Evolutionary conservation across 2,888 invertebrate genomes (phyloP).

Genomic region (Chromoteleia sp.): DNA sequence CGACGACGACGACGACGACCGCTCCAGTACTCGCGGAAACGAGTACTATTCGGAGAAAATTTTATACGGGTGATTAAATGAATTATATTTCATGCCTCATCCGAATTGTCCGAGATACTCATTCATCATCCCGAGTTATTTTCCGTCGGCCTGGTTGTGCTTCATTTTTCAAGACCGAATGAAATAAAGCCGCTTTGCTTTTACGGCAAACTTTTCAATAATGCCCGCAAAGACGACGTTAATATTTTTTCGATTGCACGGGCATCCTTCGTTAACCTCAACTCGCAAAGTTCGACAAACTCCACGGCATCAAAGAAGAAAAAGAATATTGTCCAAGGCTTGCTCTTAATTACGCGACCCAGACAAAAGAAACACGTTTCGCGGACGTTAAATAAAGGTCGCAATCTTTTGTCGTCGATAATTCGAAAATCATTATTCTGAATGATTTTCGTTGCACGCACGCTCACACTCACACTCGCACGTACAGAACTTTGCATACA

Average conservation of each 20-base stretch:
- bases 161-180: constrained; percentile 28
- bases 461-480: too few species aligned
- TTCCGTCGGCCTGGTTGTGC: constrained; percentile 10
- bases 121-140: constrained; percentile 55
- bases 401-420: constrained; percentile 15
- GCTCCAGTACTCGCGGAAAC: constrained; percentile 25
- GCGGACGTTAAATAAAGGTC: constrained; percentile 19
- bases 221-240: neutral
- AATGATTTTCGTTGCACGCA: neutral
- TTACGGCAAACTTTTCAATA: constrained; percentile 1
- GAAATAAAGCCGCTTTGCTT: constrained; percentile 34
- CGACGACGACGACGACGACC: too few species aligned
- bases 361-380: constrained; percentile 6
- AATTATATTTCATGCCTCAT: constrained; percentile 59
- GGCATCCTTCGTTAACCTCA: constrained; percentile 10
- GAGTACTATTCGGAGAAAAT: constrained; percentile 42
- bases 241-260: constrained; percentile 22
- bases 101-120: constrained; percentile 45
- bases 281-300: neutral
- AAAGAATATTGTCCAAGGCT: neutral
- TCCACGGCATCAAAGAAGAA: constrained; percentile 21
- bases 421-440: constrained; percentile 3
- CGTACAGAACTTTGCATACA: constrained; percentile 1
- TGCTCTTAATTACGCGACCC: constrained; percentile 10
- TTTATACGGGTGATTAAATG: constrained; percentile 58